phyloP scores from a whole-genome alignment of 2,888 invertebrate genomes.

The Xestia rhomboidea region DNA sequence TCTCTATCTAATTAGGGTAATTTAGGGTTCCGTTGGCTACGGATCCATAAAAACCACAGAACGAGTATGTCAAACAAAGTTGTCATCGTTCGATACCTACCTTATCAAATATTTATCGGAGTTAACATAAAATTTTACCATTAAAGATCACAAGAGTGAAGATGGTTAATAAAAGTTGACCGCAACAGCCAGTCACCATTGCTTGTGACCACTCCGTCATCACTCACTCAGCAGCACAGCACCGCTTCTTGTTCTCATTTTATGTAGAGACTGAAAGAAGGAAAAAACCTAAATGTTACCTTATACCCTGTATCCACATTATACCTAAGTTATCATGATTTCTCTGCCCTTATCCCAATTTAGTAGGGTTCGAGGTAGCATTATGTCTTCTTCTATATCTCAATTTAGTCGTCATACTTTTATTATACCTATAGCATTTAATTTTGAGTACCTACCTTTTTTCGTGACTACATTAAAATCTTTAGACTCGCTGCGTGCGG shows the following conservation, averaged over 20 bases:
- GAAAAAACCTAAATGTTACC: not conserved
- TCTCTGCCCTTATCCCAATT: not conserved
- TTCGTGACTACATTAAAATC: not conserved
- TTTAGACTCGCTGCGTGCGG: not conserved
- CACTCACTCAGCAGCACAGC: constrained; percentile 6
- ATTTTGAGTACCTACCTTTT: not conserved
- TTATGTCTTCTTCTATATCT: not conserved
- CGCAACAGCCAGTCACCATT: constrained; percentile 41
- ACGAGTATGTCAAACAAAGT: too few relatives aligned
- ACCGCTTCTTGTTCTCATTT: constrained; percentile 3
- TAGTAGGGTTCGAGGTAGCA: not conserved
- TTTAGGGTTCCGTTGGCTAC: too few relatives aligned
- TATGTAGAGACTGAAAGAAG: constrained; percentile 35
- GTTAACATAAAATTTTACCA: constrained; percentile 38
- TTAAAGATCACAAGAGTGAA: constrained; percentile 32
- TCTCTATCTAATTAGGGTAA: too few relatives aligned
- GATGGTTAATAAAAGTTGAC: constrained; percentile 35
- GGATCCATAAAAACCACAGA: too few relatives aligned
- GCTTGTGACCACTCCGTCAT: constrained; percentile 19
- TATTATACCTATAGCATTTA: not conserved
- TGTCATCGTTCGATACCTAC: too few relatives aligned
- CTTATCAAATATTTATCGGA: too few relatives aligned
- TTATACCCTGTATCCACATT: not conserved
- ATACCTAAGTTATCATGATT: not conserved
- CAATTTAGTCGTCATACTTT: not conserved